These are phyloP conservation scores for Craterocephalus amniculus DNA, from an alignment of 2,797 vertebrate genomes.

Conservation along the genomic window DNA sequence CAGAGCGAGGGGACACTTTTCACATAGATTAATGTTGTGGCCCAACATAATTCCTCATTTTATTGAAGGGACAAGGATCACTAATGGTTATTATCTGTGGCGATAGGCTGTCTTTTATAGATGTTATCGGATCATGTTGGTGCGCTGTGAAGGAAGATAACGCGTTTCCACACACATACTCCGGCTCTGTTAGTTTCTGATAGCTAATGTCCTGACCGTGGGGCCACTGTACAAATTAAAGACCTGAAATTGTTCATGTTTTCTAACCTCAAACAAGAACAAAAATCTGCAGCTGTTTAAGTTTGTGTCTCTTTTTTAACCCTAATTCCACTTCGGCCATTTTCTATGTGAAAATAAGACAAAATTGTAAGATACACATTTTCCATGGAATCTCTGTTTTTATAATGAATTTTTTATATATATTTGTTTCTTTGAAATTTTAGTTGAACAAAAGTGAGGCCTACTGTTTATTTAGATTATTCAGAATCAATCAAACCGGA, in stretches of 20 bases:
- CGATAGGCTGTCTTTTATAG: conserved; percentile 63
- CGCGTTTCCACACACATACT: conserved; percentile 39
- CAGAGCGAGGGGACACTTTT: conserved; percentile 39
- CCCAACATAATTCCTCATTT: conserved; percentile 63
- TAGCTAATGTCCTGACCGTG: conserved; percentile 32
- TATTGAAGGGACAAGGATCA: conserved; percentile 71
- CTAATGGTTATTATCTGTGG: conserved; percentile 76
- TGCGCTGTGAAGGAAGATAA: conserved; percentile 71
- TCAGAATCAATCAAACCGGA: conserved; percentile 1
- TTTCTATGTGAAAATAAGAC: not conserved
- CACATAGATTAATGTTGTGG: conserved; percentile 64
- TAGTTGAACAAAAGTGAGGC: no score
- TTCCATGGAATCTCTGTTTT: not conserved
- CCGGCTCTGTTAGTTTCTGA: conserved; percentile 52
- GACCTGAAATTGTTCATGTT: not conserved
- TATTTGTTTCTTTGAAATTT: not conserved
- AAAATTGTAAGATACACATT: not conserved
- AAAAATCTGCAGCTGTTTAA: not conserved
- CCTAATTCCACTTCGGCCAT: no score
- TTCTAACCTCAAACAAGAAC: not conserved
- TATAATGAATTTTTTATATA: not conserved
- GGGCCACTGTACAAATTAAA: not conserved
- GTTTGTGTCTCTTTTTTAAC: no score
- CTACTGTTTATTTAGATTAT: not conserved
- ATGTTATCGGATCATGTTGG: conserved; percentile 71